Conservation (phyloP, 2,888 invertebrate genomes). For the Mamestra brassicae region DNA sequence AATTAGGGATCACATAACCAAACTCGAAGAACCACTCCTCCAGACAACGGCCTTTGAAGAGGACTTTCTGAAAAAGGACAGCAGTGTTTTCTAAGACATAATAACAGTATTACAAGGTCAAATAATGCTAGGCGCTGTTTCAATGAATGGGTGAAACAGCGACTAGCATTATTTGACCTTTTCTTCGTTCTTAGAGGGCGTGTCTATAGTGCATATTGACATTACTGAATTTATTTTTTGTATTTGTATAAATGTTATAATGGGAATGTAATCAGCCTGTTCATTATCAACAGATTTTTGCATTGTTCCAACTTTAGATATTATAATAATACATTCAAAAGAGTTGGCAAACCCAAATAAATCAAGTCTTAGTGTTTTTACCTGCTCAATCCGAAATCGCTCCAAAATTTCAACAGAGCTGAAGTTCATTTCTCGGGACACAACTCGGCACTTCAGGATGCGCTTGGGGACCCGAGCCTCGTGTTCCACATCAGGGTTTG, state of each 20-base stretch:
- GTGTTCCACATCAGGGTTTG: constrained; percentile 96
- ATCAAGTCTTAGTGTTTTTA: background rate
- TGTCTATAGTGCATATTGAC: too few relatives aligned
- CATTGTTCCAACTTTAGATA: background rate
- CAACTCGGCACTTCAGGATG: constrained; percentile 97
- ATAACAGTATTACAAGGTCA: too few relatives aligned
- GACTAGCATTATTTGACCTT: too few relatives aligned
- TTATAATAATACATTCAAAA: background rate
- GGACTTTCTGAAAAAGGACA: constrained; percentile 92
- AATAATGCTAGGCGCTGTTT: too few relatives aligned
- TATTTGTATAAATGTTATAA: too few relatives aligned
- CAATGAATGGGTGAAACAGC: too few relatives aligned
- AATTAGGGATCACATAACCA: constrained; percentile 99
- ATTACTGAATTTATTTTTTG: too few relatives aligned
- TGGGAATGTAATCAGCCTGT: too few relatives aligned
- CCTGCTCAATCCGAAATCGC: constrained; percentile 96
- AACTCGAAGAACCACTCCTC: constrained; percentile 99
- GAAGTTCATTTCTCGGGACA: constrained; percentile 97
- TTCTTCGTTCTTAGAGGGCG: too few relatives aligned
- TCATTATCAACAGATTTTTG: too few relatives aligned
- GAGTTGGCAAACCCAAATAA: background rate
- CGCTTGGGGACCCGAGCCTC: constrained; percentile 99
- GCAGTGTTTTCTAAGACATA: background rate
- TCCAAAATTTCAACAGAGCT: constrained; percentile 98
- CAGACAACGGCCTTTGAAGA: constrained; percentile 96